Evolutionary conservation across 2,888 invertebrate genomes (phyloP).

Genomic region (Seira ritae): DNA sequence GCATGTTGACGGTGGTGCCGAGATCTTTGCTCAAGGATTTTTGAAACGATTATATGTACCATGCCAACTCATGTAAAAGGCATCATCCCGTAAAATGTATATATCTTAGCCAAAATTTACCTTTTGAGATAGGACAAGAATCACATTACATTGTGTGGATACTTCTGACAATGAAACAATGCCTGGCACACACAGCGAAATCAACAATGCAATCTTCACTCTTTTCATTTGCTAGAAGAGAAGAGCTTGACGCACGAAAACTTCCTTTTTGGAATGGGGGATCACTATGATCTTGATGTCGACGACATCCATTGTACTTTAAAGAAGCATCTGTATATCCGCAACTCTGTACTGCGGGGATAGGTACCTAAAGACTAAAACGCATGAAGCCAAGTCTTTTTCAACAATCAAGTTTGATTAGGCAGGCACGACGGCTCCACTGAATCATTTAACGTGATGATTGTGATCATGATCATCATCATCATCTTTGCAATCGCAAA

Average conservation of each 20-base stretch:
- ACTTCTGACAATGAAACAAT: constrained; percentile 14
- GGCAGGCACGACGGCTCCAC: constrained; percentile 30
- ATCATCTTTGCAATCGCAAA: constrained; percentile 5
- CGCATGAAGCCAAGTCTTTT: not conserved
- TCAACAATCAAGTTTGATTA: constrained; percentile 37
- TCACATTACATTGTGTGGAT: constrained; percentile 7
- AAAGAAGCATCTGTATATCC: not conserved
- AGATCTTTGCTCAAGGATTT: too few relatives aligned
- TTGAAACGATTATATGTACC: not conserved
- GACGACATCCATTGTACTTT: constrained; percentile 13
- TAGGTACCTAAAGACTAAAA: not conserved
- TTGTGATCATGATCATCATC: not conserved
- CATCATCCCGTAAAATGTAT: not conserved
- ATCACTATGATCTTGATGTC: not conserved
- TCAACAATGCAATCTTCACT: constrained; percentile 18
- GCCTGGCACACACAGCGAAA: constrained; percentile 11
- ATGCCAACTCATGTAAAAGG: too few relatives aligned
- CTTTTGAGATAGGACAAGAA: constrained; percentile 59
- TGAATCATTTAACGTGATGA: constrained; percentile 21
- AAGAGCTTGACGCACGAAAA: not conserved
- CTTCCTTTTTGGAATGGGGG: not conserved
- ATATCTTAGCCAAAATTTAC: not conserved
- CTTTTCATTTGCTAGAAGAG: not conserved
- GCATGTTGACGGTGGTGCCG: not conserved
- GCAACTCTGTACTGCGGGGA: not conserved